Conservation (phyloP, 2,113 vertebrate species). For the Sylvilagus bachmani region DNA sequence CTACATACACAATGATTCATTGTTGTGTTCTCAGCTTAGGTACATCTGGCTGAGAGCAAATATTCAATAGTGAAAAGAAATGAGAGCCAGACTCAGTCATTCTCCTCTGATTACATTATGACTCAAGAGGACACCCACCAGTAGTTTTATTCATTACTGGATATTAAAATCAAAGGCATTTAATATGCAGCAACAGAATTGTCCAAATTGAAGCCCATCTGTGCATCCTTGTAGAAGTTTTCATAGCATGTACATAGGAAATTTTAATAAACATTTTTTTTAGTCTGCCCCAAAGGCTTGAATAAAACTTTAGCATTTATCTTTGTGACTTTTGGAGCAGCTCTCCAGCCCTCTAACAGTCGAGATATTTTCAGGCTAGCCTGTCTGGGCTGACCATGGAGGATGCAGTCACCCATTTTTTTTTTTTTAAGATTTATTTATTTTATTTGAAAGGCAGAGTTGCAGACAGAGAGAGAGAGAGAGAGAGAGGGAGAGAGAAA, state of each 20-base stretch:
- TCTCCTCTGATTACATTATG: slow-evolving; percentile 75
- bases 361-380: not conserved
- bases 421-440: not conserved
- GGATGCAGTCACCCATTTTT: not conserved
- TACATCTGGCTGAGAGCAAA: slow-evolving; percentile 73
- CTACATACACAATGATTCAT: slow-evolving; percentile 21
- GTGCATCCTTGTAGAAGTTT: slow-evolving; percentile 66
- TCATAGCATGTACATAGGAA: slow-evolving; percentile 58
- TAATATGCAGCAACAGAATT: slow-evolving; percentile 72
- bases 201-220: slow-evolving; percentile 80
- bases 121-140: slow-evolving; percentile 78
- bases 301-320: slow-evolving; percentile 44
- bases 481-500: too few species aligned
- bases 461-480: too few species aligned
- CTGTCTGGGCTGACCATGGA: too few species aligned
- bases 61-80: slow-evolving; percentile 73
- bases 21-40: slow-evolving; percentile 62
- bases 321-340: not conserved
- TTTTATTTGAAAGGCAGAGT: too few species aligned
- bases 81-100: slow-evolving; percentile 61
- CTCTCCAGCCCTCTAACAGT: not conserved
- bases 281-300: not conserved
- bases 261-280: slow-evolving; percentile 76
- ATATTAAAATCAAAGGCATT: slow-evolving; percentile 80
- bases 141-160: slow-evolving; percentile 79